These are phyloP conservation scores for Polydrusus cervinus DNA, from an alignment of 2,888 invertebrate genomes.

Conservation along the genomic window DNA sequence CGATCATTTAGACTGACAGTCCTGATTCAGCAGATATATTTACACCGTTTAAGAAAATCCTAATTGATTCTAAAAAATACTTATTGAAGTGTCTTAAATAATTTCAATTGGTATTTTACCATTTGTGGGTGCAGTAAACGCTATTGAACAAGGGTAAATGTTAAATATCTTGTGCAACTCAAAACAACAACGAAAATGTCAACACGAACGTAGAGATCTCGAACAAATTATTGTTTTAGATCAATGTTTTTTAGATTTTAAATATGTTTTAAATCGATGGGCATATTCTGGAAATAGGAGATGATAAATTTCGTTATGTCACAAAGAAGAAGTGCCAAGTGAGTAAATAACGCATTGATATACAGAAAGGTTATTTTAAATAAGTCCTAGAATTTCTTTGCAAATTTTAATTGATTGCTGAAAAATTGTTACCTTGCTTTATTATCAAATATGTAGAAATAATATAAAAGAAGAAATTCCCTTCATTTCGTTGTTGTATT, in stretches of 20 bases:
- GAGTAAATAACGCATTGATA: no score
- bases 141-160: constrained; percentile 40
- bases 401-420: no score
- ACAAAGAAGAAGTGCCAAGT: no score
- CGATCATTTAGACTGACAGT: no score
- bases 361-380: no score
- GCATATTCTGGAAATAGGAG: background rate
- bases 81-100: constrained; percentile 17
- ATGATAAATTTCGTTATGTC: no score
- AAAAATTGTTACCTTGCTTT: no score
- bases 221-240: constrained; percentile 27
- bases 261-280: background rate
- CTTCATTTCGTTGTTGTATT: no score
- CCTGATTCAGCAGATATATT: no score
- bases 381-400: no score
- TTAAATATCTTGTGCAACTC: constrained; percentile 40
- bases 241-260: background rate
- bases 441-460: no score
- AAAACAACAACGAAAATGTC: constrained; percentile 42
- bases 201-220: constrained; percentile 31
- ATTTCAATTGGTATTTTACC: constrained; percentile 31
- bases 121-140: constrained; percentile 37
- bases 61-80: background rate
- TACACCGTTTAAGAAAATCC: background rate
- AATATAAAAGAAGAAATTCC: no score